A percentile compares a stretch with the other conserved stretches of the same genome.
Conservation (phyloP, 2,113 vertebrate species). For the Antechinus stuartii region DNA sequence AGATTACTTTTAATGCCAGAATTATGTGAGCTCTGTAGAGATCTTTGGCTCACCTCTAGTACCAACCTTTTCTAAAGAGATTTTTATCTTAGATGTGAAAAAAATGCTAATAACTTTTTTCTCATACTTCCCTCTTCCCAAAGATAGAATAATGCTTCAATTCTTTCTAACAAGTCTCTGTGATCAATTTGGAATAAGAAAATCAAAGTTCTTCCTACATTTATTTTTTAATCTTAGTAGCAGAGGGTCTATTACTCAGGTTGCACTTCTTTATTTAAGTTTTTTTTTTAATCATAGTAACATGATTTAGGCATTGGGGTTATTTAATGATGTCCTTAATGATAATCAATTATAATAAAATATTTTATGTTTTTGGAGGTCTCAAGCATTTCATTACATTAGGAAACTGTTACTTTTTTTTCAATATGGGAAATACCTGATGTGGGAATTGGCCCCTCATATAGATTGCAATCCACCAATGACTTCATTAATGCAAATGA, state of each 20-base stretch:
- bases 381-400: not conserved
- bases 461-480: not conserved
- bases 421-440: not conserved
- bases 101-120: not conserved
- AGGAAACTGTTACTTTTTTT: not conserved
- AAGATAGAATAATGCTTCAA: not conserved
- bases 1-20: slow-evolving; percentile 17
- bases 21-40: not conserved
- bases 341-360: not conserved
- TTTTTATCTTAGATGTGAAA: not conserved
- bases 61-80: slow-evolving; percentile 12
- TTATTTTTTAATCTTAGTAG: not conserved
- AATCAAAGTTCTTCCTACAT: slow-evolving; percentile 21
- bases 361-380: not conserved
- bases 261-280: not conserved
- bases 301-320: not conserved
- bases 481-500: not conserved
- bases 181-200: slow-evolving; percentile 8
- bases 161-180: not conserved
- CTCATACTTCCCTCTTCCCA: not conserved
- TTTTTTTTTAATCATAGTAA: not conserved
- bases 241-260: not conserved
- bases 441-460: not conserved
- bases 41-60: slow-evolving; percentile 9
- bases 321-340: not conserved